Conservation (phyloP, 2,113 vertebrate species). For the Climacteris rufus region DNA sequence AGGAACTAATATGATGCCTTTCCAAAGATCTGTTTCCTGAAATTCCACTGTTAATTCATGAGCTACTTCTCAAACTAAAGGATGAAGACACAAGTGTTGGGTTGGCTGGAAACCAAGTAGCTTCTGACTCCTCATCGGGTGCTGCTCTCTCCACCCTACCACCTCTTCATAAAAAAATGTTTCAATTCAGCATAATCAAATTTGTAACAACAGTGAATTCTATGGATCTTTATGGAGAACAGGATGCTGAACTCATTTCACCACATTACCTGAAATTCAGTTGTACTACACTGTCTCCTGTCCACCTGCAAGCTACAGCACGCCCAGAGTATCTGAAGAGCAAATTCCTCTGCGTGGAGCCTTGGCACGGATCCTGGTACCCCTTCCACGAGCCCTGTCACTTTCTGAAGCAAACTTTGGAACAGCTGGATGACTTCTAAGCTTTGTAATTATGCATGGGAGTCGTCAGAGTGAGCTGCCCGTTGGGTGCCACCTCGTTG, state of each 20-base stretch:
- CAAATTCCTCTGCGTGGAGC: neutral
- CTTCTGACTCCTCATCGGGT: neutral
- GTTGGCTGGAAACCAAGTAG: slow-evolving; percentile 17
- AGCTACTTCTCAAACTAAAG: slow-evolving; percentile 18
- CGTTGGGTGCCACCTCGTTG: slow-evolving; percentile 88
- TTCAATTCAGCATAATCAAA: slow-evolving; percentile 6
- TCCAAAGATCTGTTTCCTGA: slow-evolving; percentile 9
- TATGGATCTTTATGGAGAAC: slow-evolving; percentile 38
- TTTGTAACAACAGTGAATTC: slow-evolving; percentile 40
- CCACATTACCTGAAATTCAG: slow-evolving; percentile 14
- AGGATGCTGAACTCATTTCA: neutral
- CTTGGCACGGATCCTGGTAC: neutral
- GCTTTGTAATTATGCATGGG: slow-evolving; percentile 89
- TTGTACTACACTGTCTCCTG: neutral
- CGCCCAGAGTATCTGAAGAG: neutral
- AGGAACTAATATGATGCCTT: slow-evolving; percentile 39
- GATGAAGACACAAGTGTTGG: neutral
- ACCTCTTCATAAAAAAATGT: slow-evolving; percentile 37
- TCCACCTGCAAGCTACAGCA: slow-evolving; percentile 37
- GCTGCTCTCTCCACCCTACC: slow-evolving; percentile 26
- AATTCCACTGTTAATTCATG: neutral
- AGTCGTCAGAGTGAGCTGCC: slow-evolving; percentile 87
- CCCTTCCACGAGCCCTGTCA: neutral
- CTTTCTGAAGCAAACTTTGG: neutral
- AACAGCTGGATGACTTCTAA: slow-evolving; percentile 55